A percentile compares a stretch with the other conserved stretches of the same genome.
Evolutionary conservation across 2,113 vertebrate genomes (phyloP).

Genomic region (Sakesphorus luctuosus): DNA sequence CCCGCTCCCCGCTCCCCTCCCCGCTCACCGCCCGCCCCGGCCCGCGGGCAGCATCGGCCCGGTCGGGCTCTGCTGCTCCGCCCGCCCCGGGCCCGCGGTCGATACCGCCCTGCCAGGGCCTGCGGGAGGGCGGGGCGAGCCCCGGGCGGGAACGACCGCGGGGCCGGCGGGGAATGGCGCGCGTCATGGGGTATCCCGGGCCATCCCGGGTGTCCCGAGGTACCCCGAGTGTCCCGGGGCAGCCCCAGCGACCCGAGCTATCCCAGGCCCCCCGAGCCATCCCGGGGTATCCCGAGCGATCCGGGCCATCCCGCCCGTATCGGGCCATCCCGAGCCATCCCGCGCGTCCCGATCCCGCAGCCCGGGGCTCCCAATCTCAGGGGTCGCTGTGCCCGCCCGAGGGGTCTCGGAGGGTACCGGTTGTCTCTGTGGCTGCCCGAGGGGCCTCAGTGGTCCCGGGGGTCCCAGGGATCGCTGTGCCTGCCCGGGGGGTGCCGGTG

Average conservation of each 20-base stretch:
- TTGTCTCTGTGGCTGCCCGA: too few relatives aligned
- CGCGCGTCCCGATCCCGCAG: fast-evolving
- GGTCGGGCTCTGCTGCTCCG: background rate
- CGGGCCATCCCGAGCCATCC: too few relatives aligned
- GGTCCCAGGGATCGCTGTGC: fast-evolving
- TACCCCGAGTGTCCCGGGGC: too few relatives aligned
- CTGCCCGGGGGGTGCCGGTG: background rate
- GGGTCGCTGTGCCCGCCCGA: background rate
- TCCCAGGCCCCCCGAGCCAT: too few relatives aligned
- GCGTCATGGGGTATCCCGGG: too few relatives aligned
- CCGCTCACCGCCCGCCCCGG: slow-evolving; percentile 7
- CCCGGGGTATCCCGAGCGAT: too few relatives aligned
- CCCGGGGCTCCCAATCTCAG: fast-evolving
- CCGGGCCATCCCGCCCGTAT: too few relatives aligned
- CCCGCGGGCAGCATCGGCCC: slow-evolving; percentile 9
- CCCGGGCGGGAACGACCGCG: background rate
- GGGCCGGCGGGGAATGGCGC: background rate
- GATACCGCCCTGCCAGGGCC: background rate
- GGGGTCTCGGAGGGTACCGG: background rate
- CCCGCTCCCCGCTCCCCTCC: too few relatives aligned
- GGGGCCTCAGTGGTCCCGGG: too few relatives aligned
- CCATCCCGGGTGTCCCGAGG: too few relatives aligned
- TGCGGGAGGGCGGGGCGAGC: background rate
- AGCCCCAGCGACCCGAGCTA: background rate
- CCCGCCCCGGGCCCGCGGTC: background rate